Base-by-base conservation (phyloP, 2,113 vertebrate species). In the Clarias batrachus region DNA sequence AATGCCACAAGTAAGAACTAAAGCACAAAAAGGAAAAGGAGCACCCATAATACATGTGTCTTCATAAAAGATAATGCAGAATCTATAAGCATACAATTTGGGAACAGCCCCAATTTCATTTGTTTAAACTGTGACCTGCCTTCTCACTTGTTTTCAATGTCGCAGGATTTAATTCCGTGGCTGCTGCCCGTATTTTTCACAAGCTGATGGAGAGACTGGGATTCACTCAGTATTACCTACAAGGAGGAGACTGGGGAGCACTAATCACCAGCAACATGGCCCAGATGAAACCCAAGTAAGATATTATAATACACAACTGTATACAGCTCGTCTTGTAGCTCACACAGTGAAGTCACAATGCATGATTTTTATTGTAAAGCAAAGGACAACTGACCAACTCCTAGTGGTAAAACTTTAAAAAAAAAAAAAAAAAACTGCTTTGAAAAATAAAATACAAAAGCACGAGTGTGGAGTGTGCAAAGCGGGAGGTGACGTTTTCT, bases 181-280 rank as follows among this genome's bases (percentile, higher is more conserved):
- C 94, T 82, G 92, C 95, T 57, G 95, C 96, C 59, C 93, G 96
- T 33, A 88, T 97, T 91, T 97, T 98, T 91, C 95, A 96, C 89
- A 97, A 95, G 37, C 92, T 97, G 89, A 98, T 98, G 97, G 95
- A 94, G 76, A 95, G 96, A 84, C 86, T 98, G 86, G 96, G 96
- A n/a, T 97, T 97, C 90, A 92, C 90, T 23, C 77, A 96, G 83
- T 98, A 95, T 89, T 98, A 97, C n/a, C 0, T 97, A 59, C 96
- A 98, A 88, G 97, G 97, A 37, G 97, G 96, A 84, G 97, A 98
- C 91, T 97, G 96, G 96, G 97, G 96, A 33, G 93, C 95, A 21
- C 78, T 87, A 3, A 95, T 97, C 91, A 95, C 95, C 65, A 94
- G 88, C 66, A 94, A 95, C 90, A 96, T 98, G 94, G 94, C 97